Conservation (phyloP, 2,888 invertebrate genomes). For the Girardia tigrina region DNA sequence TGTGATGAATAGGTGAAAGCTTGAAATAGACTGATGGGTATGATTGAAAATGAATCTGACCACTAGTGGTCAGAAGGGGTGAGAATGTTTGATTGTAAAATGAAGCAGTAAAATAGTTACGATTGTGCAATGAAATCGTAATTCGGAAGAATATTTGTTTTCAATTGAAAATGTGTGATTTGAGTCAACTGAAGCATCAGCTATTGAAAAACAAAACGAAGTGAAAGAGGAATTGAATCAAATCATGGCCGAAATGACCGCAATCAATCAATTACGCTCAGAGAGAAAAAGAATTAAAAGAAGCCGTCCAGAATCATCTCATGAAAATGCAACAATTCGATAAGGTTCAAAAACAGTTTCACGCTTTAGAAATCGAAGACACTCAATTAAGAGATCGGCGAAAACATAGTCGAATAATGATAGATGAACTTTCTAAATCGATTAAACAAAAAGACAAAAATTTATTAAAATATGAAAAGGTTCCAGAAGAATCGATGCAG, state of each 20-base stretch:
- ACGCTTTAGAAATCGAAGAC: constrained; percentile 58
- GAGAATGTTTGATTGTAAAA: too few species aligned
- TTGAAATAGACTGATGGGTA: too few species aligned
- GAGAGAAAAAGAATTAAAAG: constrained; percentile 17
- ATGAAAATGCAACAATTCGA: not conserved
- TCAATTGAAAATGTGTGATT: too few species aligned
- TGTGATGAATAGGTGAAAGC: too few species aligned
- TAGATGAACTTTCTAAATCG: constrained; percentile 18
- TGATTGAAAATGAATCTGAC: too few species aligned
- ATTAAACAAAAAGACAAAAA: constrained; percentile 52
- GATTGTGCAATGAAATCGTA: too few species aligned
- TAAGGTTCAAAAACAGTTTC: constrained; percentile 53
- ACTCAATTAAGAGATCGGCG: constrained; percentile 52
- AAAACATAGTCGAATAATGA: constrained; percentile 57
- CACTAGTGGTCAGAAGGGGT: too few species aligned
- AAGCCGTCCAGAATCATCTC: not conserved
- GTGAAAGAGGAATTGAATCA: too few species aligned
- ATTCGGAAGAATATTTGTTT: too few species aligned
- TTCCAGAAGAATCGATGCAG: constrained; percentile 65
- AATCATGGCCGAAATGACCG: not conserved
- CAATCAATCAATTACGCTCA: not conserved
- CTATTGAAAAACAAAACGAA: too few species aligned
- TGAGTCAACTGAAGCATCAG: too few species aligned
- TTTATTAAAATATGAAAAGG: constrained; percentile 54
- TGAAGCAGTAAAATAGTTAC: too few species aligned